Percentiles rank a stretch among this genome's conserved stretches.
Evolutionary conservation across 2,797 vertebrate genomes (phyloP).

Genomic region (Hippocampus kuda): DNA sequence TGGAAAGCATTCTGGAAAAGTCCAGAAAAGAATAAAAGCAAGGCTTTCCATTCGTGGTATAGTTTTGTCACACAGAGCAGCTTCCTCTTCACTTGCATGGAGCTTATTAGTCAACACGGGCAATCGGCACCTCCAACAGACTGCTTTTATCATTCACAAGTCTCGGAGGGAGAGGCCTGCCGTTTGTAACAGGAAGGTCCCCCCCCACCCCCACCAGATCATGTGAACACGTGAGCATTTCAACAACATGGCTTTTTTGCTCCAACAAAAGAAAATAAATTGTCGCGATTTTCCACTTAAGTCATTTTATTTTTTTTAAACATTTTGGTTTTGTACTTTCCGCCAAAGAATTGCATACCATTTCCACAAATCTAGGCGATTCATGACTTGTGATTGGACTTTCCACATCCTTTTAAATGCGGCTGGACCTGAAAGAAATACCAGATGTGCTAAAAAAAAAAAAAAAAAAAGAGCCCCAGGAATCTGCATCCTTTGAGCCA

Average conservation of each 20-base stretch:
- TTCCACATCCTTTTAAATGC: conserved; percentile 8
- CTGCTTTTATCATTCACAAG: conserved; percentile 47
- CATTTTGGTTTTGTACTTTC: neutral
- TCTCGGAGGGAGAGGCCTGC: conserved; percentile 23
- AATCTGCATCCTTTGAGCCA: conserved; percentile 6
- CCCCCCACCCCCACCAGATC: conserved; percentile 4
- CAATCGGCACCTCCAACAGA: conserved; percentile 23
- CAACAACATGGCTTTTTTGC: neutral
- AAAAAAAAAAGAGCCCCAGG: neutral
- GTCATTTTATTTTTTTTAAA: neutral
- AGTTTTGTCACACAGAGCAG: conserved; percentile 26
- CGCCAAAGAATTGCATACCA: neutral
- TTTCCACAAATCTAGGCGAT: neutral
- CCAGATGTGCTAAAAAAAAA: conserved; percentile 4
- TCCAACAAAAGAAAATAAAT: neutral
- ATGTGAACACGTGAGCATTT: conserved; percentile 8
- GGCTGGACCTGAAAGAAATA: conserved; percentile 1
- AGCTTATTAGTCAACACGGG: conserved; percentile 44
- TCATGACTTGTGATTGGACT: conserved; percentile 8
- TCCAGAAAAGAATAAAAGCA: conserved; percentile 16
- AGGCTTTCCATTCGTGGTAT: neutral
- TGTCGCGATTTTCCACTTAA: neutral
- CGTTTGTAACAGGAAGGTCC: conserved; percentile 20
- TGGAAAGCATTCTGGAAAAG: conserved; percentile 14
- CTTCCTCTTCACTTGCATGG: conserved; percentile 53